Evolutionary conservation across 2,113 vertebrate species (phyloP), one percentile per base, ranked within the genome.

Genomic region (Carassius carassius): DNA sequence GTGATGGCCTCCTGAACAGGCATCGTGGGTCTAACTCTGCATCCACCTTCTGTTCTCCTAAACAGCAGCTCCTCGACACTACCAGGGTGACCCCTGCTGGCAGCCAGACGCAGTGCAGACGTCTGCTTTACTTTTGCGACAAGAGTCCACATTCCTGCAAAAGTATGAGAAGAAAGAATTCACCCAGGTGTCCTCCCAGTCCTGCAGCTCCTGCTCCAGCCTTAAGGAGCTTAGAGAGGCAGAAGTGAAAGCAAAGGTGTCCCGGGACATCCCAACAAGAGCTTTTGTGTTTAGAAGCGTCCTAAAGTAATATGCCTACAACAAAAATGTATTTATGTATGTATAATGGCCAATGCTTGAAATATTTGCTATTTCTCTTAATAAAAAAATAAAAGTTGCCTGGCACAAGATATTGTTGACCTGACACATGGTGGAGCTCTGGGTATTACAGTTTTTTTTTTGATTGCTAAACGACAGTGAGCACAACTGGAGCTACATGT

Each of bases 101-200:
- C 94, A 1, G 94, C 90, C 65, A 98, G 94, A 32, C 95, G 94
- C 23, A 98, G 89, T 0, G 96, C 94, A 0, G 95, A 96, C 0
- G 94, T 97, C 54, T 97, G 96, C 86, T 95, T 96, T 44, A 92
- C 93, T 84, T 92, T 97, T 4, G 97, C 95, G 87, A 92, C 95
- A 86, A 98, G 90, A n/a, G 97, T 97, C 96, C 96, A 98, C 94
- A 98, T 94, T 29, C 96, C 97, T 99, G 92, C 3, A 16, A 23
- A 29, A 70, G 5, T 60, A 76, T n/a, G 10, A 37, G 4, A 47
- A 21, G 37, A 32, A 21, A 4, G 41, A 25, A 75, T 75, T 44
- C 10, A 44, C 47, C 25, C 3, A 41, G 0, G 93, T 88, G 11
- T 97, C 96, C 81, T 97, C 95, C 95, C 94, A 95, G n/a, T 98